Evolutionary conservation across 2,113 vertebrate species (phyloP).

Genomic region (Malaclemys terrapin): DNA sequence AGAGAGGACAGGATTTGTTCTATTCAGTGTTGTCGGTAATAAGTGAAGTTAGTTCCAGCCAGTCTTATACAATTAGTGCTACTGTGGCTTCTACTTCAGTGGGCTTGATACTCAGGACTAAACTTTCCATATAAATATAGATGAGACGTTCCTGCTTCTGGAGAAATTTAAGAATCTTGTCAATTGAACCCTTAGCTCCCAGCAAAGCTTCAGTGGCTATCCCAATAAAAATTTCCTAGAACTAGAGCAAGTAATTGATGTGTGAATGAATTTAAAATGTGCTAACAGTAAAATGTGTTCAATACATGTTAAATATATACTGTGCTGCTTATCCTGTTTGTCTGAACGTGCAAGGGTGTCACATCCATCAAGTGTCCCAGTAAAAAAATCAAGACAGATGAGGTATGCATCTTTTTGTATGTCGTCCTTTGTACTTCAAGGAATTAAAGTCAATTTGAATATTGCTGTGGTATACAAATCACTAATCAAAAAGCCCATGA

Average conservation of each 20-base stretch:
- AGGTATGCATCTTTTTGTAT: slow-evolving; percentile 68
- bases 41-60: background rate
- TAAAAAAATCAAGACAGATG: slow-evolving; percentile 43
- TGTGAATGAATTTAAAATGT: slow-evolving; percentile 64
- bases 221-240: slow-evolving; percentile 57
- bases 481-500: slow-evolving; percentile 46
- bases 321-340: slow-evolving; percentile 49
- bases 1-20: background rate
- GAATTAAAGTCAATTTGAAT: slow-evolving; percentile 30
- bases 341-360: slow-evolving; percentile 48
- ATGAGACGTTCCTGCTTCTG: slow-evolving; percentile 8
- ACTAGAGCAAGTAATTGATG: slow-evolving; percentile 62
- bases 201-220: slow-evolving; percentile 40
- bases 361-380: slow-evolving; percentile 38
- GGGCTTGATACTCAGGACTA: background rate
- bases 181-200: slow-evolving; percentile 31
- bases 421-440: slow-evolving; percentile 66
- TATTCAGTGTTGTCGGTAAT: background rate
- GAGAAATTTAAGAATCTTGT: background rate
- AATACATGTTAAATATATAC: slow-evolving; percentile 54
- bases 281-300: slow-evolving; percentile 59
- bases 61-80: background rate
- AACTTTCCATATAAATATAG: background rate
- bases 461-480: slow-evolving; percentile 43
- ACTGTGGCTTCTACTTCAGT: background rate